Conservation (phyloP, 1,140 invertebrate species). For the Spodoptera litura region DNA sequence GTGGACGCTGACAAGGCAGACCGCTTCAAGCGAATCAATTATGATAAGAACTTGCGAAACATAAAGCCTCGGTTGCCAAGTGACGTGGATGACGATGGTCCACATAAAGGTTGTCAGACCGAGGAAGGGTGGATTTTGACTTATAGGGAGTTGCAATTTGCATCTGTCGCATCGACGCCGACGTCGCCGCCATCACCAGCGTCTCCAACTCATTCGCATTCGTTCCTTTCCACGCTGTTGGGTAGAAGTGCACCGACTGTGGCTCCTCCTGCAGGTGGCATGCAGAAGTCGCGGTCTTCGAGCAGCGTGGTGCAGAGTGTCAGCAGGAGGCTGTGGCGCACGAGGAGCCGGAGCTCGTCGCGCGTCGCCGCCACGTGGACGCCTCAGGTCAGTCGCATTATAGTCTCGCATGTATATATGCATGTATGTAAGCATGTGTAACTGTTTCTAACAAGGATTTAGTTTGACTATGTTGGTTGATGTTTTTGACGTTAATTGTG, state of each 20-base stretch:
- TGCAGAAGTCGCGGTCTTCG: constrained; percentile 95
- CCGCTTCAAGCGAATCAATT: constrained; percentile 95
- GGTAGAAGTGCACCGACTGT: constrained; percentile 86
- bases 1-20: constrained; percentile 92
- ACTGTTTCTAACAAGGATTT: not conserved
- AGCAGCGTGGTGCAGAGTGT: constrained; percentile 94
- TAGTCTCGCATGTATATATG: constrained; percentile 46
- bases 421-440: not conserved
- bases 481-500: not conserved
- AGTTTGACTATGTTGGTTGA: too few relatives aligned
- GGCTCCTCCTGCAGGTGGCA: constrained; percentile 87
- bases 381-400: constrained; percentile 90
- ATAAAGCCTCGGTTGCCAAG: constrained; percentile 93
- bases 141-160: constrained; percentile 76
- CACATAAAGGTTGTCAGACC: constrained; percentile 91
- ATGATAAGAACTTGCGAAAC: constrained; percentile 93
- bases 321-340: constrained; percentile 93
- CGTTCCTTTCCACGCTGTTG: constrained; percentile 89
- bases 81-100: constrained; percentile 90
- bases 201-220: constrained; percentile 86
- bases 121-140: constrained; percentile 90
- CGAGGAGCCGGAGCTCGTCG: constrained; percentile 92
- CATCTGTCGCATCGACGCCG: constrained; percentile 84
- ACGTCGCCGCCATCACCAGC: constrained; percentile 84
- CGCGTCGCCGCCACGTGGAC: constrained; percentile 89